A percentile compares a stretch with the other conserved stretches of the same genome.
phyloP scores from a whole-genome alignment of 2,113 vertebrate genomes.

The Hepsetus odoe region DNA sequence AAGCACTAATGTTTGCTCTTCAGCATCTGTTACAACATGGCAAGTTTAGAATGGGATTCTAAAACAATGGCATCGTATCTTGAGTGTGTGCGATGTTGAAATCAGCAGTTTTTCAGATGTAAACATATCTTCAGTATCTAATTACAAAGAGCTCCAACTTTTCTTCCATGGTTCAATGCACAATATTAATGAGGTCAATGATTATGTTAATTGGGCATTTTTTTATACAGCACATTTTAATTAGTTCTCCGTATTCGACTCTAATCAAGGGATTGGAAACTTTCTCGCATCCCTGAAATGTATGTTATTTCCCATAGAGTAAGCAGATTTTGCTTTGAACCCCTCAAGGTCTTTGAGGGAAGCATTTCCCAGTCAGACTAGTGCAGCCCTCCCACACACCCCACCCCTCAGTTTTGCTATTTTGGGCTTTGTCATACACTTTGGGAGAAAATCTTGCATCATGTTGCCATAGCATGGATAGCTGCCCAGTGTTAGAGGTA shows the following conservation, averaged over 20 bases:
- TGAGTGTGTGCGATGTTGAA: slow-evolving; percentile 23
- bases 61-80: neutral
- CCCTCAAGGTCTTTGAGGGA: neutral
- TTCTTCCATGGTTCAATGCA: slow-evolving; percentile 59
- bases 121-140: slow-evolving; percentile 51
- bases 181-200: slow-evolving; percentile 68
- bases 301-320: slow-evolving; percentile 10
- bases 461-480: neutral
- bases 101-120: slow-evolving; percentile 41
- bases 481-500: neutral
- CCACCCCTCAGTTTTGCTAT: neutral
- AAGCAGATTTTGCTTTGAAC: neutral
- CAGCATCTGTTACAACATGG: neutral
- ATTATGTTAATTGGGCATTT: slow-evolving; percentile 62
- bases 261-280: slow-evolving; percentile 45
- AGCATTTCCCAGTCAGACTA: neutral
- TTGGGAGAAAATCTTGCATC: neutral
- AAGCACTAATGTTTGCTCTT: neutral
- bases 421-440: neutral
- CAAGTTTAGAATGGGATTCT: neutral
- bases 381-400: too few relatives aligned
- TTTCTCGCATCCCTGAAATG: slow-evolving; percentile 28
- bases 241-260: slow-evolving; percentile 55
- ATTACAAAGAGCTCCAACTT: slow-evolving; percentile 52
- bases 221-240: slow-evolving; percentile 56